A percentile compares a stretch with the other conserved stretches of the same genome.
These are phyloP conservation scores for Babylonia areolata DNA, from an alignment of 1,140 invertebrate species.

Conservation along the genomic window DNA sequence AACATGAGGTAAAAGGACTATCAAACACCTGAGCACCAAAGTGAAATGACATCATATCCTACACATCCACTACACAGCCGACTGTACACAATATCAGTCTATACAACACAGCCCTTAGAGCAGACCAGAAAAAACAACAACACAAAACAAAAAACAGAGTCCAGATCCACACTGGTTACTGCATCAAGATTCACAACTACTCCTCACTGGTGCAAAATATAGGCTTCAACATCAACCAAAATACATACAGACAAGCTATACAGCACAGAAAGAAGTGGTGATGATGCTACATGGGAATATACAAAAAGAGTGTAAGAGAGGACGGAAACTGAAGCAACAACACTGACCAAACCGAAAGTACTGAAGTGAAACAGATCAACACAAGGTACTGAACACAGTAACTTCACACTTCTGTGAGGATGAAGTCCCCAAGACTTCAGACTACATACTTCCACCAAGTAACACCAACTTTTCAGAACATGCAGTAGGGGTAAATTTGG, in stretches of 20 bases:
- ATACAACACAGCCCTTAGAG: background rate
- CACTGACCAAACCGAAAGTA: background rate
- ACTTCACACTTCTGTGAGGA: no score
- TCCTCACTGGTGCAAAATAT: no score
- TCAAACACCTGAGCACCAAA: constrained; percentile 22
- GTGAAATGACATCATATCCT: background rate
- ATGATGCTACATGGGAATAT: no score
- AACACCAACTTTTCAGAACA: background rate
- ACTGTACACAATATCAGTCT: background rate
- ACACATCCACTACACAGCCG: background rate
- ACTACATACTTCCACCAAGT: background rate
- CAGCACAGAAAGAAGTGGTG: no score
- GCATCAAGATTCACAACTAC: no score
- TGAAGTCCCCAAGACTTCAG: background rate
- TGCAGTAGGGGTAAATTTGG: background rate
- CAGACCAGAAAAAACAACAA: no score
- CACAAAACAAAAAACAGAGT: no score
- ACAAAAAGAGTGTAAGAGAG: background rate
- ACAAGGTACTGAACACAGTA: background rate
- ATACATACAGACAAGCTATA: no score
- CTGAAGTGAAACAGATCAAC: background rate
- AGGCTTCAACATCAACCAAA: no score
- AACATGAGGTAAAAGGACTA: background rate
- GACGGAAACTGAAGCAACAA: constrained; percentile 33
- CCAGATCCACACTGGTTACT: no score